Evolutionary conservation across 53 echinoderm and acorn worm species (phyloP), one percentile per base, ranked within the genome.

Genomic region (Patiria pectinifera): DNA sequence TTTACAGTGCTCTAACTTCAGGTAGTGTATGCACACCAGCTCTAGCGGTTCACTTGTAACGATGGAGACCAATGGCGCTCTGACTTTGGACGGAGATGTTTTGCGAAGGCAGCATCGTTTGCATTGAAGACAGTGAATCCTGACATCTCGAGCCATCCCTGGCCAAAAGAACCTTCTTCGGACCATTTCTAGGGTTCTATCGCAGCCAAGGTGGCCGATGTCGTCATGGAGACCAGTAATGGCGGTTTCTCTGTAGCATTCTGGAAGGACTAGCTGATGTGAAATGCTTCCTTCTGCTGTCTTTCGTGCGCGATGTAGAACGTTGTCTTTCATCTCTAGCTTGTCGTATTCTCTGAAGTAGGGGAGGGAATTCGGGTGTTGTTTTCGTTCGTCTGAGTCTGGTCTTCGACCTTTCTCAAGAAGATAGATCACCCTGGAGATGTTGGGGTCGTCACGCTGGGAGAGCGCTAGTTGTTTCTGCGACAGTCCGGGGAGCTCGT

Each of bases 21-120:
- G 49, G 58, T 83, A 91, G 84, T 84, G 85, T 16, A 92, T 92
- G 58, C 84, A 84, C 21, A 92, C 66, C 24, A 92, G 66, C 63
- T 92, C 92, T 48, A 92, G 71, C 11, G 92, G 92, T 58, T 92
- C 85, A 19, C 59, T 76, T 15, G 85, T 71, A 69, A 76, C 62
- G 78, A 92, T 92, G 18, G 46, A 53, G 16, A 83, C 85, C 24
- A 92, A 49, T 2, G 85, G 92, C 5, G 74, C 92, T 46, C 70
- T 82, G 24, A 62, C 84, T 14, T 60, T 59, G 47, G 85, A 77
- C 49, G 78, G 69, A 23, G 49, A n/a, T 16, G 92, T 85, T 60
- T 92, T 92, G 4, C 92, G 82, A 60, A 92, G 85, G 49, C 85
- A 92, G 60, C 92, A 92, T 62, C 85, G 59, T 83, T 92, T 74